These are phyloP conservation scores for Pheosia gnoma DNA, from an alignment of 2,888 invertebrate species.

Conservation along the genomic window DNA sequence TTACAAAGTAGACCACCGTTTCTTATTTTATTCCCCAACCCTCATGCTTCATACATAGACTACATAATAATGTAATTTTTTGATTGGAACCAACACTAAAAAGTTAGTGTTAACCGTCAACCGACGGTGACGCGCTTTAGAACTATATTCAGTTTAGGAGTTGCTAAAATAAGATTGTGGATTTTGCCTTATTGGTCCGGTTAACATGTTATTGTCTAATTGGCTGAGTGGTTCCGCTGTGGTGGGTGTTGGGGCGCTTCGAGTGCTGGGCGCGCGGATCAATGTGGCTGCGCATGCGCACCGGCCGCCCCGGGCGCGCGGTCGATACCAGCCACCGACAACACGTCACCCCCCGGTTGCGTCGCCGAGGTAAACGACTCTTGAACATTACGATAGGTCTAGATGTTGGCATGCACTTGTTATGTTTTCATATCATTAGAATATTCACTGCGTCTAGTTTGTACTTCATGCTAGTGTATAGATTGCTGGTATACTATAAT, in stretches of 20 bases:
- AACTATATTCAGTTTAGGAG: too few relatives aligned
- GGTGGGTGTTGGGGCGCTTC: slow-evolving; percentile 46
- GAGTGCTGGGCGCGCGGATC: slow-evolving; percentile 49
- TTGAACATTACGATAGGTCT: slow-evolving; percentile 78
- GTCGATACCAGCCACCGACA: slow-evolving; percentile 54
- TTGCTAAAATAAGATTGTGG: neutral
- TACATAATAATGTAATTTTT: too few relatives aligned
- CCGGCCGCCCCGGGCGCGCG: slow-evolving; percentile 18
- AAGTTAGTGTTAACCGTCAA: too few relatives aligned
- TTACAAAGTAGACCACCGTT: too few relatives aligned
- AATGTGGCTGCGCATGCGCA: slow-evolving; percentile 60
- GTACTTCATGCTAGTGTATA: neutral
- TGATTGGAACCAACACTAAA: too few relatives aligned
- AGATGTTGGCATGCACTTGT: slow-evolving; percentile 34
- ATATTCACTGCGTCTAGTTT: slow-evolving; percentile 16
- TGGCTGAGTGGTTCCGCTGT: slow-evolving; percentile 20
- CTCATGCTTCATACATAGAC: too few relatives aligned
- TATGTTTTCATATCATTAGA: slow-evolving; percentile 24
- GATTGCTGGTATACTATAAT: too few relatives aligned
- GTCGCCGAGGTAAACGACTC: slow-evolving; percentile 71
- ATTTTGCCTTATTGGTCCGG: neutral
- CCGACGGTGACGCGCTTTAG: too few relatives aligned
- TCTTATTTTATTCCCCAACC: too few relatives aligned
- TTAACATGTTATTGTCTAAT: slow-evolving; percentile 1
- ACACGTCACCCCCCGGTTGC: slow-evolving; percentile 66